These are phyloP conservation scores for Agonopterix alstromeriana DNA, from an alignment of 2,888 invertebrate genomes.

Conservation along the genomic window DNA sequence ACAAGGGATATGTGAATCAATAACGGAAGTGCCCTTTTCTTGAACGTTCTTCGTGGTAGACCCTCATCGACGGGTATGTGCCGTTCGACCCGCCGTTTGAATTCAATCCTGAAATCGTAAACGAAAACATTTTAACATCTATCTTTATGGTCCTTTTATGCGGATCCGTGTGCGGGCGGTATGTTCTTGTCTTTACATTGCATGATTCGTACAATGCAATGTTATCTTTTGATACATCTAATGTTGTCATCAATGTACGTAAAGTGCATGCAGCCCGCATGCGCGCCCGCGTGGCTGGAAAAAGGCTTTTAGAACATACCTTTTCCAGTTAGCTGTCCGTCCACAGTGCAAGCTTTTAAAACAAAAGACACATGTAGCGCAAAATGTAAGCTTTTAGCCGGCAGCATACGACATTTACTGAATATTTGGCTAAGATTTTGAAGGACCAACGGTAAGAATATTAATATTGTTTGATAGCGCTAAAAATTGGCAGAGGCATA, in stretches of 20 bases:
- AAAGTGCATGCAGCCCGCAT: no score
- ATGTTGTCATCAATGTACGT: no score
- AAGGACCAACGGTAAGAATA: no score
- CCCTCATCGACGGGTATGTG: constrained; percentile 86
- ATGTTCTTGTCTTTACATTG: no score
- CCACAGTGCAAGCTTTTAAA: constrained; percentile 67
- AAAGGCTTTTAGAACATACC: constrained; percentile 28
- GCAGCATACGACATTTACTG: no score
- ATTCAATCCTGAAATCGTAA: constrained; percentile 75
- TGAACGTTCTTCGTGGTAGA: constrained; percentile 88
- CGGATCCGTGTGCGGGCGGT: background rate
- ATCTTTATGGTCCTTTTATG: background rate
- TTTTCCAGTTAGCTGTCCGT: constrained; percentile 66
- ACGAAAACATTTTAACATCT: background rate
- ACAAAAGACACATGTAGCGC: constrained; percentile 14
- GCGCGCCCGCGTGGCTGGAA: no score
- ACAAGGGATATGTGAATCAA: constrained; percentile 45
- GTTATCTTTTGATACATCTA: background rate
- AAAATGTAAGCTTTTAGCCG: no score
- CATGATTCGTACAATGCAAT: no score
- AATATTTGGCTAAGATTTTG: no score
- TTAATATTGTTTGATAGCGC: no score
- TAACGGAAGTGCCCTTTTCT: constrained; percentile 90
- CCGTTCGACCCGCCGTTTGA: constrained; percentile 79
- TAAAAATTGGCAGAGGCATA: no score